Evolutionary conservation across 2,888 invertebrate genomes (phyloP), one percentile per base, ranked within the genome.

Genomic region (Sphinx pinastri): DNA sequence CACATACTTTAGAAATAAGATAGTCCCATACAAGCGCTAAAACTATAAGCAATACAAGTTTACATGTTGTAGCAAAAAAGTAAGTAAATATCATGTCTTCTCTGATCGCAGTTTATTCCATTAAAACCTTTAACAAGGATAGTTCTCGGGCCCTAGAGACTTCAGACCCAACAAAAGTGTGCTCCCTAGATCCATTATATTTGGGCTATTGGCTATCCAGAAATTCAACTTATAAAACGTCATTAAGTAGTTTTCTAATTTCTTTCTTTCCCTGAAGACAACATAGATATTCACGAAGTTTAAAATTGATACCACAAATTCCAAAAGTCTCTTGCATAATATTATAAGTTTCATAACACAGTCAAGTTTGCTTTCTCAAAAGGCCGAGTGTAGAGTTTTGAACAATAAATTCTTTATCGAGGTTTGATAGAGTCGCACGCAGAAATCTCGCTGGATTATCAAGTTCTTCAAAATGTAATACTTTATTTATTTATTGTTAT

Each of bases 131-230:
- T 11, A n/a, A n/a, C 14, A 45, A 60, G 16, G 16, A 45, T 60
- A 60, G 45, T 38, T 47, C 45, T 3, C 60, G 16, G n/a, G 45
- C 60, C 60, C 45, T 10, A 60, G 60, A 47, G 60, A 45, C 45
- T 45, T 60, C 45, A 16, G 11, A 45, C 60, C 16, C n/a, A 60
- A 60, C 45, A 60, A 60, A 16, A 60, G 60, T n/a, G 45, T 7
- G n/a, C 11, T 47, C 38, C 11, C 45, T 25, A 57, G 25, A 19
- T n/a, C 60, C n/a, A 60, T 60, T 60, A 60, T 60, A 60, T 60
- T 60, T 60, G 6, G n/a, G 8, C 7, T 60, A 45, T 14, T 60
- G 13, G 45, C 45, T 60, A n/a, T 45, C n/a, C 38, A 47, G 31
- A 16, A 60, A 45, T 45, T 57, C 4, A 0, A 57, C 57, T 57